A percentile compares a stretch with the other conserved stretches of the same genome.
Evolutionary conservation across 2,797 vertebrate genomes (phyloP).

Genomic region (Peromyscus nudipes): DNA sequence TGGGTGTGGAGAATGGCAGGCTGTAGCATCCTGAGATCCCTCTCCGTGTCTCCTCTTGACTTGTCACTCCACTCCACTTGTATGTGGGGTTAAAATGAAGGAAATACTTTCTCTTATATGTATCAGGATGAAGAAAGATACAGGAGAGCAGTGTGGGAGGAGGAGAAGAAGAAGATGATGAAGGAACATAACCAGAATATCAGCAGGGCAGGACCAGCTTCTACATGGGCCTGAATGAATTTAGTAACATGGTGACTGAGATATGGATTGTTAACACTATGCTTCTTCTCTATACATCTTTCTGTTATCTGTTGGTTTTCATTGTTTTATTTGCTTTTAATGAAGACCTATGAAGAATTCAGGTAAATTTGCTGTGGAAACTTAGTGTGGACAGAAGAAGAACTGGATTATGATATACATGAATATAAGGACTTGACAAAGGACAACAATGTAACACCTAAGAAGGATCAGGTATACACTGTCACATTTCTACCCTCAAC

Average conservation of each 20-base stretch:
- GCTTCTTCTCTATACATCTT: neutral
- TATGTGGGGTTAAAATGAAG: neutral
- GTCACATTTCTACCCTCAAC: neutral
- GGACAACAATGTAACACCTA: neutral
- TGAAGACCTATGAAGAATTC: conserved; percentile 92
- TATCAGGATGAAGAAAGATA: conserved; percentile 93
- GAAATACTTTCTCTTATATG: neutral
- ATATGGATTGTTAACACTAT: too few species aligned
- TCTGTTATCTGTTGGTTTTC: neutral
- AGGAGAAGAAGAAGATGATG: conserved; percentile 90
- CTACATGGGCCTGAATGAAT: conserved; percentile 87
- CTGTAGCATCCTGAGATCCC: neutral
- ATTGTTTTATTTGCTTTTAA: conserved; percentile 84
- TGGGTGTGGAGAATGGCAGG: neutral
- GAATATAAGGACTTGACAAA: conserved; percentile 91
- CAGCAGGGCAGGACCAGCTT: conserved; percentile 91
- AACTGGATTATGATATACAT: neutral
- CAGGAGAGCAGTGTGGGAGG: conserved; percentile 91
- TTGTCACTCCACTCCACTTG: neutral
- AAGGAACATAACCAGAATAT: conserved; percentile 94
- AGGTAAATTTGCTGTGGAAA: conserved; percentile 77
- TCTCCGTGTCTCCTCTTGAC: neutral
- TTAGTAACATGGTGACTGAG: conserved; percentile 86
- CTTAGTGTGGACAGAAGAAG: neutral
- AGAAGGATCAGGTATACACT: neutral